These are phyloP conservation scores for Crocidura indochinensis DNA, from an alignment of 2,797 vertebrate genomes.

Conservation along the genomic window DNA sequence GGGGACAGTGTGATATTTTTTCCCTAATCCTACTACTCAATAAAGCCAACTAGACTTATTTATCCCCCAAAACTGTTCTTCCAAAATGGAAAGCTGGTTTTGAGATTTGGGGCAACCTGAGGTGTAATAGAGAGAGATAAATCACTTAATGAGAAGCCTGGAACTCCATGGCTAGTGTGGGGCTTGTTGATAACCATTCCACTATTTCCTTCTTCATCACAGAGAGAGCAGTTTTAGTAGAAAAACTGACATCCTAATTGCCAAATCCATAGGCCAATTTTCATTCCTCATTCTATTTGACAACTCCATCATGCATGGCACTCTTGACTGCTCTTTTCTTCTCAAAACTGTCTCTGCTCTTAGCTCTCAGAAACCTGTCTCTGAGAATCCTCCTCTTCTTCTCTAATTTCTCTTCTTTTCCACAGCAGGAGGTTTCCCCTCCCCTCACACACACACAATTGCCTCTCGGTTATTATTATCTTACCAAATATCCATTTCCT, in stretches of 20 bases:
- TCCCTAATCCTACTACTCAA: conserved; percentile 42
- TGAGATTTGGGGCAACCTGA: conserved; percentile 34
- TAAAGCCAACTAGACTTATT: neutral
- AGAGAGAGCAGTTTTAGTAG: conserved; percentile 71
- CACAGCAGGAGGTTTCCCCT: neutral
- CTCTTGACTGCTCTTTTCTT: conserved; percentile 56
- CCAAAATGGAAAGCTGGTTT: conserved; percentile 17
- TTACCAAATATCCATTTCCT: neutral
- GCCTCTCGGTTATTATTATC: neutral
- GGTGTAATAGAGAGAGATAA: conserved; percentile 59
- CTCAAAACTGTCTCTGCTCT: conserved; percentile 55
- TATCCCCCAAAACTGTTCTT: conserved; percentile 10
- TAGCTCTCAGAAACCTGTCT: neutral
- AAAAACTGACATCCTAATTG: conserved; percentile 83
- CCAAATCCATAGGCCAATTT: conserved; percentile 81
- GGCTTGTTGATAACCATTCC: conserved; percentile 66
- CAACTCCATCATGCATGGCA: conserved; percentile 32
- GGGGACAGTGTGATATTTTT: conserved; percentile 46
- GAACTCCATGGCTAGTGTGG: conserved; percentile 53
- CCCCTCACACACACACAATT: neutral
- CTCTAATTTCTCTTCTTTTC: neutral
- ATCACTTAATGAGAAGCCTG: conserved; percentile 49
- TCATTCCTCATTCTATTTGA: conserved; percentile 71
- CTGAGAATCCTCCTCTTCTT: neutral
- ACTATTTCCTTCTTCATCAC: conserved; percentile 82